Evolutionary conservation across 2,113 vertebrate species (phyloP).

Genomic region (Gasterosteus nipponicus): DNA sequence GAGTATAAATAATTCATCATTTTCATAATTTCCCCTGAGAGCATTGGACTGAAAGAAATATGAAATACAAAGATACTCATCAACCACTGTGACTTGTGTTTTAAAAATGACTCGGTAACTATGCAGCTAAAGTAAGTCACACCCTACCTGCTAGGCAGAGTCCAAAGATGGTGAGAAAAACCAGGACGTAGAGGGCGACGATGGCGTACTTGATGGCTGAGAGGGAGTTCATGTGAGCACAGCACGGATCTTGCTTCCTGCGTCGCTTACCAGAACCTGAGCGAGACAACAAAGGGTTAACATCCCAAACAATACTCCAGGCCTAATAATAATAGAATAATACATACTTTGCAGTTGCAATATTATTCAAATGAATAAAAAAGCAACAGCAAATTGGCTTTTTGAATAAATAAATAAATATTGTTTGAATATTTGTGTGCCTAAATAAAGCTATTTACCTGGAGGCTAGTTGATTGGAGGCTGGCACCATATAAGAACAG

Average conservation of each 20-base stretch:
- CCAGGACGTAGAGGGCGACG: slow-evolving; percentile 82
- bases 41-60: no score
- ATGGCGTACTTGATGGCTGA: slow-evolving; percentile 84
- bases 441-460: neutral
- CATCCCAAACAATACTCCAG: neutral
- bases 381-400: neutral
- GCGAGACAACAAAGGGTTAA: neutral
- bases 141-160: slow-evolving; percentile 82
- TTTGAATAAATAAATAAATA: neutral
- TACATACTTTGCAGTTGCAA: neutral
- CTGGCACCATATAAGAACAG: neutral
- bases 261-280: slow-evolving; percentile 76
- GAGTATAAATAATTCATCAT: neutral
- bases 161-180: slow-evolving; percentile 83
- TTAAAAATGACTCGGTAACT: no score
- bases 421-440: neutral
- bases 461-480: neutral
- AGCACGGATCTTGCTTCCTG: slow-evolving; percentile 80
- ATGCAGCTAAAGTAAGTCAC: neutral
- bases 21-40: neutral
- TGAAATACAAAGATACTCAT: neutral
- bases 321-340: neutral
- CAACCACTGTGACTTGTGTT: no score
- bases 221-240: slow-evolving; percentile 80
- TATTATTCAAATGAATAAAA: neutral